Base-by-base conservation (phyloP, 2,113 vertebrate genomes). In the Sceloporus tristichus region DNA sequence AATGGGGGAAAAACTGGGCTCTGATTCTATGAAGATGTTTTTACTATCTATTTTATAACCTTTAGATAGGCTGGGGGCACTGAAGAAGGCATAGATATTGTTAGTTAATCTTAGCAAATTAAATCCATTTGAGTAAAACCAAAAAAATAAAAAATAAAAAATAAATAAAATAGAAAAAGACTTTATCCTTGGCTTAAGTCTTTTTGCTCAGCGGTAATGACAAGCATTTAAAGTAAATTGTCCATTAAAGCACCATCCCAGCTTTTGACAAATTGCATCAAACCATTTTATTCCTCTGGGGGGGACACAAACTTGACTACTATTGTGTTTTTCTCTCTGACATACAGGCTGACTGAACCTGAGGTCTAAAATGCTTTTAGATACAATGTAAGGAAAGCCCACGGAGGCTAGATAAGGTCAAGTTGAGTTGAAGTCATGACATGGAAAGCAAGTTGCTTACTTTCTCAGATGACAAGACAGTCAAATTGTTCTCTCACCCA, bases 221-320 rank as follows among this genome's bases (percentile, higher is more conserved):
- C 66, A 94, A 85, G 88, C 86, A 81, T 96, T 96, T 94, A 87
- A 94, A 95, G 90, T 84, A 95, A 96, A 95, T 95, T 93, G 94
- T 95, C 93, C 90, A 92, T 96, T 95, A 95, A 97, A 95, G 74
- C 79, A 88, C 87, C 85, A 87, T 80, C 94, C 88, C 89, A 78
- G 88, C 90, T 93, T 95, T 94, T 96, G 95, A 96, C 78, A 95
- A 96, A 95, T 94, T 90, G 80, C 84, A 89, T 94, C 88, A 91
- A 95, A 93, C 83, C 74, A 82, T 93, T 95, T 94, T 90, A 90
- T 85, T 93, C 77, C 91, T 95, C 75, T 83, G 77, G 94, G 94
- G 59, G 92, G 94, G 92, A 90, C 82, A 86, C 81, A 91, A 90
- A 91, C 82, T 87, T 92, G 91, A 94, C 89, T 85, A 87, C 0